phyloP scores from a whole-genome alignment of 2,797 vertebrate species.

The Oceanodroma leucorhoa region DNA sequence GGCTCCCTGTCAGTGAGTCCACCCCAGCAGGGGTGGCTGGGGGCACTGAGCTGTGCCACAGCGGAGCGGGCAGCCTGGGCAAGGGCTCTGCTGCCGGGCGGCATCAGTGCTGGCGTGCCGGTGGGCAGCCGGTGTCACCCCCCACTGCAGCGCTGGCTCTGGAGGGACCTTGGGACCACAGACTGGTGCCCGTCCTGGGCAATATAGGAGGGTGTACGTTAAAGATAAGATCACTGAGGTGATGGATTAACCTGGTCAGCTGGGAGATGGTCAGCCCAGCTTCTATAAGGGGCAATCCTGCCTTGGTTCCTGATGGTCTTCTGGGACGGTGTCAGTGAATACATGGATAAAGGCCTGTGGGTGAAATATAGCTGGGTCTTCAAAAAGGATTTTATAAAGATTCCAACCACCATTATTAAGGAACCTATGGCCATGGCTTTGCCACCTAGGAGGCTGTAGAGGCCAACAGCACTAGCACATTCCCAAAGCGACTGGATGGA shows the following conservation, averaged over 20 bases:
- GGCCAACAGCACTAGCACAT: neutral
- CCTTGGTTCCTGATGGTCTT: neutral
- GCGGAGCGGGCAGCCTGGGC: neutral
- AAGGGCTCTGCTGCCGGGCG: neutral
- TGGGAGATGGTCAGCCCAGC: neutral
- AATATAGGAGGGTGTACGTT: neutral
- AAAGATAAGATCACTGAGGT: neutral
- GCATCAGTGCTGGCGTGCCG: accelerated
- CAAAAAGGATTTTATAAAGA: neutral
- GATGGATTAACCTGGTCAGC: neutral
- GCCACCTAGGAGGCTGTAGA: neutral
- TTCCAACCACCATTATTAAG: neutral
- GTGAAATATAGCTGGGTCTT: neutral
- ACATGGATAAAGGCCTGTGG: neutral
- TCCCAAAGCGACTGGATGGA: neutral
- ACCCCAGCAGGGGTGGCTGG: accelerated
- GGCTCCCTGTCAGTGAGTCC: neutral
- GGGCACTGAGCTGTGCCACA: too few relatives aligned
- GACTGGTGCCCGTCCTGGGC: neutral
- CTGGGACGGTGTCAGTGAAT: neutral
- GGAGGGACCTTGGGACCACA: neutral
- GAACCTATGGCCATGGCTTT: neutral
- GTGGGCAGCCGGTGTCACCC: accelerated
- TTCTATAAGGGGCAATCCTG: neutral
- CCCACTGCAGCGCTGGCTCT: accelerated